phyloP scores from a whole-genome alignment of 2,888 invertebrate genomes.

The Siphlonurus alternatus region DNA sequence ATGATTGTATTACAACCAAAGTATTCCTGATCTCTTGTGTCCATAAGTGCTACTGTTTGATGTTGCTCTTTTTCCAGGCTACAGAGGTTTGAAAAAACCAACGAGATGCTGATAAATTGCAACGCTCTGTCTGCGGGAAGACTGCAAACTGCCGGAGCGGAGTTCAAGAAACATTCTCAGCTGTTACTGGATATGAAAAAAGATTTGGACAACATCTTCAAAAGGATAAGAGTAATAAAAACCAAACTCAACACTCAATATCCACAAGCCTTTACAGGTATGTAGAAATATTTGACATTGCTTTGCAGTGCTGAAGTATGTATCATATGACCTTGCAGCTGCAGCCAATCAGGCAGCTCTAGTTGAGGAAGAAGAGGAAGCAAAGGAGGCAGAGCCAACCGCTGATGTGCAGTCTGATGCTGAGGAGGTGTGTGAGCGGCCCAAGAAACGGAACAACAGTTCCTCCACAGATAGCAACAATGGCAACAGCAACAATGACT shows the following conservation, averaged over 20 bases:
- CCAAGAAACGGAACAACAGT: constrained; percentile 17
- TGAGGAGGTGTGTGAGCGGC: constrained; percentile 18
- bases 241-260: constrained; percentile 41
- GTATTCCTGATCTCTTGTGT: too few relatives aligned
- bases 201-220: constrained; percentile 87
- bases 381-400: constrained; percentile 20
- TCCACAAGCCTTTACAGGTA: constrained; percentile 33
- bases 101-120: constrained; percentile 96
- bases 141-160: constrained; percentile 65
- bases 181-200: constrained; percentile 81
- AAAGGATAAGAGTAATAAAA: constrained; percentile 71
- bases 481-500: constrained; percentile 38
- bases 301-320: background rate
- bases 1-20: too few relatives aligned
- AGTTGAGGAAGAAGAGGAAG: constrained; percentile 29
- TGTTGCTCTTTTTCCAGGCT: constrained; percentile 43
- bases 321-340: too few relatives aligned
- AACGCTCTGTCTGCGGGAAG: constrained; percentile 83
- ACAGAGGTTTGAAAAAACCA: constrained; percentile 94
- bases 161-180: constrained; percentile 81
- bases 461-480: constrained; percentile 42
- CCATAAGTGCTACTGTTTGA: too few relatives aligned
- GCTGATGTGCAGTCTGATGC: constrained; percentile 23
- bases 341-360: constrained; percentile 25
- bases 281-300: constrained; percentile 20